Conservation (phyloP, 2,113 vertebrate species). For the Hyla sarda region DNA sequence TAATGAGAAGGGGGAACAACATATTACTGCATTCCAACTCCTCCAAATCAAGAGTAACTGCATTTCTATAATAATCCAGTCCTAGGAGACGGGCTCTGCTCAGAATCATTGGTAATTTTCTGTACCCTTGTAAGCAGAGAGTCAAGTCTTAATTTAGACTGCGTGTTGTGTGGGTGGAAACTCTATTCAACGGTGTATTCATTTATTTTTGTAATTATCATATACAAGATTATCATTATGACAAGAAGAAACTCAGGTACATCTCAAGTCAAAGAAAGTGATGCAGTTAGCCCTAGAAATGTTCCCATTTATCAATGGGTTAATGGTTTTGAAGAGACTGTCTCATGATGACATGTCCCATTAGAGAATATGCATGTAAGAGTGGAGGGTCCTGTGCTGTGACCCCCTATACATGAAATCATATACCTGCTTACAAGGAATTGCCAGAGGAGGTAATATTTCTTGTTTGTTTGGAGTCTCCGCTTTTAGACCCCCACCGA, state of each 20-base stretch:
- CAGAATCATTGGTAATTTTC: slow-evolving; percentile 14
- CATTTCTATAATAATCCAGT: slow-evolving; percentile 1
- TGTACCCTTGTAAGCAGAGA: not conserved
- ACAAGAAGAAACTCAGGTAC: not conserved
- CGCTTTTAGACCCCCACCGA: no score
- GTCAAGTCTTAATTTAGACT: slow-evolving; percentile 9
- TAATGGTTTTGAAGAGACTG: not conserved
- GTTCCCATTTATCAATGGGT: not conserved
- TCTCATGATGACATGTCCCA: not conserved
- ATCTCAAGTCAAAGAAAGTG: not conserved
- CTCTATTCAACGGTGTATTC: not conserved
- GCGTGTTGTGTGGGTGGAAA: slow-evolving; percentile 15
- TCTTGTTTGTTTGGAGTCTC: no score
- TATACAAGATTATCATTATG: not conserved
- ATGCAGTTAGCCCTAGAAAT: not conserved
- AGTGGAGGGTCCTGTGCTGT: no score
- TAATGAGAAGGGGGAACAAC: slow-evolving; percentile 12
- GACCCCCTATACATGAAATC: no score
- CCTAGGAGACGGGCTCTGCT: slow-evolving; percentile 9
- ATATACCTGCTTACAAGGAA: no score
- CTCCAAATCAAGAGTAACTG: not conserved
- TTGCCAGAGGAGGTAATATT: no score
- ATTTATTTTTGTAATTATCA: not conserved
- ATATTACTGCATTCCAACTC: not conserved
- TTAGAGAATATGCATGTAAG: no score